Base-by-base conservation (phyloP, 2,113 vertebrate genomes). In the Lasiurus cinereus region DNA sequence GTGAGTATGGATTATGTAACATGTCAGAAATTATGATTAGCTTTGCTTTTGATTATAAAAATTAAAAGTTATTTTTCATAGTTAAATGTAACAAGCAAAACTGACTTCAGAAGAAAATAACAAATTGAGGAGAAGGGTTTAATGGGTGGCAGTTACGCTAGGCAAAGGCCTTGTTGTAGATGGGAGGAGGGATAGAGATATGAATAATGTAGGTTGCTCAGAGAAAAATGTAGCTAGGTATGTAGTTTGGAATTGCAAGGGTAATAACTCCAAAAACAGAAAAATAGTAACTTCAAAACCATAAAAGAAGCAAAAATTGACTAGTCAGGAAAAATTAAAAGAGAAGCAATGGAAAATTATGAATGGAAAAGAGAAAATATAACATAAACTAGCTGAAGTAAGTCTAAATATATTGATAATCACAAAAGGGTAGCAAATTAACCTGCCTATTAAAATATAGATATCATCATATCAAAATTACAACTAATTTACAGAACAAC, bases 271-370 rank as follows among this genome's bases (percentile, higher is more conserved):
- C 21, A 54, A 80, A 64, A 67, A 36, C 62, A 78, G 73, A 33
- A 90, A 90, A 50, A 54, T 54, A 50, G 9, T 70, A 36, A 85
- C 76, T 70, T 80, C 48, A 76, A 64, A 95, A 88, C 48, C 24
- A 13, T 29, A 64, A 74, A 59, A 54, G 62, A 84, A 89, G 72
- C 29, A 69, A 80, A 36, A 66, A 21, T 14, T 43, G 39, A 39
- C 62, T 72, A 39, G n/a, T 19, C 14, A 69, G 29, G 59, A 67
- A 48, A 43, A 73, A 29, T 39, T 31, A 70, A 39, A 79, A 59
- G 54, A 52, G 73, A 66, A 54, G 33, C 27, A 73, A 59, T 8
- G 0, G 6, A 62, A 33, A 80, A 59, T 15, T 43, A 50, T 27
- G 36, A 76, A 29, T 67, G 64, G 31, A 66, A 93, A 73, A 18